A percentile compares a stretch with the other conserved stretches of the same genome.
Evolutionary conservation across 1,140 invertebrate genomes (phyloP).

Genomic region (Drosophila subobscura): DNA sequence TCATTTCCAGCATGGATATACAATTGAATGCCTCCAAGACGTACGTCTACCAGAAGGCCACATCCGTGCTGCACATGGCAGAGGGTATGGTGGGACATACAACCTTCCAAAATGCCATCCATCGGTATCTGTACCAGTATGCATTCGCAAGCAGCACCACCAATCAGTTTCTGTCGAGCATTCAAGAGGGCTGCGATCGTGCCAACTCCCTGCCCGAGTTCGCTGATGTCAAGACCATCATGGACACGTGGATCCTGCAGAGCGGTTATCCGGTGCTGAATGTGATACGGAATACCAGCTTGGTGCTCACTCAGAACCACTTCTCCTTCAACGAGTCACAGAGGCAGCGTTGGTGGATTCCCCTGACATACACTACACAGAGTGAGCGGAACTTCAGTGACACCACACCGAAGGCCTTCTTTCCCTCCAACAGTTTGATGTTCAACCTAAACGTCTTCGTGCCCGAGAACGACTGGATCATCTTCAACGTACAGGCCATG

Average conservation of each 20-base stretch:
- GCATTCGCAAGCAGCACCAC: constrained; percentile 88
- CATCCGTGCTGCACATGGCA: constrained; percentile 94
- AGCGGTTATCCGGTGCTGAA: constrained; percentile 90
- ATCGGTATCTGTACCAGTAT: constrained; percentile 86
- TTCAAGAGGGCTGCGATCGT: constrained; percentile 86
- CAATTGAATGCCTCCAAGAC: neutral
- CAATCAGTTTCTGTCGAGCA: constrained; percentile 90
- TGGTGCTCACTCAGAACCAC: constrained; percentile 84
- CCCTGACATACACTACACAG: constrained; percentile 86
- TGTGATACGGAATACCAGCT: constrained; percentile 85
- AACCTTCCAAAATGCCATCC: constrained; percentile 88
- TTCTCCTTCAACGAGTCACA: constrained; percentile 70
- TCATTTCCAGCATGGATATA: constrained; percentile 39
- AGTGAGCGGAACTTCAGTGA: constrained; percentile 85
- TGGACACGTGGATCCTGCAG: constrained; percentile 92
- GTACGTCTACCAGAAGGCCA: constrained; percentile 90
- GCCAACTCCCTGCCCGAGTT: constrained; percentile 82
- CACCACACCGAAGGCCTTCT: constrained; percentile 85
- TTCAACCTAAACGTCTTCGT: constrained; percentile 69
- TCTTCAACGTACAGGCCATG: constrained; percentile 86
- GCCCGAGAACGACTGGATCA: constrained; percentile 84
- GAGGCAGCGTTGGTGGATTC: constrained; percentile 84
- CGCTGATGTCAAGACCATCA: constrained; percentile 86
- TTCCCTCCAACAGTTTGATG: constrained; percentile 54
- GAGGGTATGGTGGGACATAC: constrained; percentile 90